Evolutionary conservation across 2,888 invertebrate genomes (phyloP), one percentile per base, ranked within the genome.

Genomic region (Noctua janthe): DNA sequence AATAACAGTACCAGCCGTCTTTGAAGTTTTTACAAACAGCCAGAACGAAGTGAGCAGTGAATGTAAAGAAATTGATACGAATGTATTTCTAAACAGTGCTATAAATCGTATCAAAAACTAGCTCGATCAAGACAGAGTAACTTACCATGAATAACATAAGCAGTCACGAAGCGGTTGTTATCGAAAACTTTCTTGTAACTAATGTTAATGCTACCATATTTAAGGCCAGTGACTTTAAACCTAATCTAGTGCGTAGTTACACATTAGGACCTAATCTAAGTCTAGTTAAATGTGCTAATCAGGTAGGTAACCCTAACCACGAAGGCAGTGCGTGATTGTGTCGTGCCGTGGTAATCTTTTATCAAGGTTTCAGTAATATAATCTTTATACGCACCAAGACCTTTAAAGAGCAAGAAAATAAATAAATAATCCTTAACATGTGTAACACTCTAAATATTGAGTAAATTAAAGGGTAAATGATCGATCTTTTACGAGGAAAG

Each of bases 281-380:
- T 62, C 15, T 74, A 76, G 47, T 71, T 76, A 13, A 35, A 54
- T n/a, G 69, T 66, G 66, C 69, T 87, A 84, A 79, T 78, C 69
- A 84, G 78, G 54, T 87, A 74, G 75, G 81, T 59, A 59, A 72
- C 71, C 62, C 35, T 69, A 39, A 62, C 17, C 91, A 92, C 88
- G 86, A 75, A 49, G 56, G 29, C 51, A 69, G 35, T 62, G 87
- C 90, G 89, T 92, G 91, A 73, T 76, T 72, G 78, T 70, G 72
- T 56, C 69, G 72, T 75, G 88, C 54, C 23, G 75, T 76, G 84
- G 83, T 90, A 91, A 92, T 90, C 90, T 83, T 84, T 91, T 92
- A 90, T 91, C 92, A 91, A 88, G 90, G 89, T 71, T 87, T 79
- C 76, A 49, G 88, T 90, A 91, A 91, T 83, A 78, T 89, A 89